Conservation (phyloP, 2,113 vertebrate genomes). For the Mesitornis unicolor region DNA sequence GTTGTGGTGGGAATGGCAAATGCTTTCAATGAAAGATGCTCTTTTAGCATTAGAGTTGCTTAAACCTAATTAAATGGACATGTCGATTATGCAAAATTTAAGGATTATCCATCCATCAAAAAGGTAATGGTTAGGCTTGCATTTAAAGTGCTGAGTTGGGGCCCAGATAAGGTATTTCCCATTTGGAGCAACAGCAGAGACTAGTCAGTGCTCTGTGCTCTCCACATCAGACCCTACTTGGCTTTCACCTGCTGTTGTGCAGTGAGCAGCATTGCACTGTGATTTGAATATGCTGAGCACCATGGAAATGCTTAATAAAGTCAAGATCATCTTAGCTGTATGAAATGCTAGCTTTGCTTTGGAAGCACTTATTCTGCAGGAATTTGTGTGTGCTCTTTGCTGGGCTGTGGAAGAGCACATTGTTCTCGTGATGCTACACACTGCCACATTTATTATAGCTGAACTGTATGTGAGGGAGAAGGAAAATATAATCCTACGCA, state of each 20-base stretch:
- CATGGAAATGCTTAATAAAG: neutral
- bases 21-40: neutral
- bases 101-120: neutral
- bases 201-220: neutral
- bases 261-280: neutral
- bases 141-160: neutral
- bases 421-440: neutral
- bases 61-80: neutral
- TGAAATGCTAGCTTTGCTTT: neutral
- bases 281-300: neutral
- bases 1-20: neutral
- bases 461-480: rapidly evolving
- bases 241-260: neutral
- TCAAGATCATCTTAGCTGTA: neutral
- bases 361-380: neutral
- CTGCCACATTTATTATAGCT: neutral
- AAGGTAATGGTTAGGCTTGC: neutral
- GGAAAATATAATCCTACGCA: no score
- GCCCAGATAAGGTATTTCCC: neutral
- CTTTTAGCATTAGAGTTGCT: neutral
- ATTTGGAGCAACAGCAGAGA: neutral
- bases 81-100: neutral
- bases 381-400: neutral
- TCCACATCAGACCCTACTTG: neutral
- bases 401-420: neutral